phyloP scores from a whole-genome alignment of 2,113 vertebrate species.

The Hyperopisus bebe region DNA sequence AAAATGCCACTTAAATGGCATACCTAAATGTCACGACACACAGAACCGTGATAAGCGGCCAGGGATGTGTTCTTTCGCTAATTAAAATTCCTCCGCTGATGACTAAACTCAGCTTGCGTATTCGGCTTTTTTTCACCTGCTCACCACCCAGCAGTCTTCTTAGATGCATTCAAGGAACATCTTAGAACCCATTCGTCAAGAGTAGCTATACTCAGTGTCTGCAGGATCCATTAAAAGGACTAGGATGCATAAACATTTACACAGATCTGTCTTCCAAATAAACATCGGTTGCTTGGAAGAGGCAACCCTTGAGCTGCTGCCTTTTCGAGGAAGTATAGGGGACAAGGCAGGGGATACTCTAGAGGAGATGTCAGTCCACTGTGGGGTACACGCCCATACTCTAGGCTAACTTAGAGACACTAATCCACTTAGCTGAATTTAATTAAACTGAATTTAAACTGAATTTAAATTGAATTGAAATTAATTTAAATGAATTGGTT shows the following conservation, averaged over 20 bases:
- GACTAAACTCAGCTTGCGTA: background rate
- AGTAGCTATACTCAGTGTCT: background rate
- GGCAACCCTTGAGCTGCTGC: too few species aligned
- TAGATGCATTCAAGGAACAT: background rate
- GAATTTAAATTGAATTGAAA: background rate
- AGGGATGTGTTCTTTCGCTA: background rate
- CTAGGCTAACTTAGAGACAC: background rate
- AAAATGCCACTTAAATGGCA: slow-evolving; percentile 18
- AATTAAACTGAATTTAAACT: background rate
- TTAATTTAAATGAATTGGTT: background rate
- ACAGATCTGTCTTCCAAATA: background rate
- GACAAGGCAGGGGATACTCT: background rate
- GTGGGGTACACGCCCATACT: background rate
- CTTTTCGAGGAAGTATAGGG: background rate
- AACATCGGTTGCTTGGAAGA: background rate
- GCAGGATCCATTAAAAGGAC: background rate
- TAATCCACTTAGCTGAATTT: background rate
- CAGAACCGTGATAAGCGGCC: background rate
- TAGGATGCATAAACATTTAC: background rate
- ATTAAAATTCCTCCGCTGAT: background rate
- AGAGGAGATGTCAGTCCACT: background rate
- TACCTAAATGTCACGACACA: background rate
- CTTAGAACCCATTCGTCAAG: background rate
- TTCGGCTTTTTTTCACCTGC: background rate
- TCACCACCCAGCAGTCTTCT: background rate